Base-by-base conservation (phyloP, 2,888 invertebrate species). In the Camponotus fellah region DNA sequence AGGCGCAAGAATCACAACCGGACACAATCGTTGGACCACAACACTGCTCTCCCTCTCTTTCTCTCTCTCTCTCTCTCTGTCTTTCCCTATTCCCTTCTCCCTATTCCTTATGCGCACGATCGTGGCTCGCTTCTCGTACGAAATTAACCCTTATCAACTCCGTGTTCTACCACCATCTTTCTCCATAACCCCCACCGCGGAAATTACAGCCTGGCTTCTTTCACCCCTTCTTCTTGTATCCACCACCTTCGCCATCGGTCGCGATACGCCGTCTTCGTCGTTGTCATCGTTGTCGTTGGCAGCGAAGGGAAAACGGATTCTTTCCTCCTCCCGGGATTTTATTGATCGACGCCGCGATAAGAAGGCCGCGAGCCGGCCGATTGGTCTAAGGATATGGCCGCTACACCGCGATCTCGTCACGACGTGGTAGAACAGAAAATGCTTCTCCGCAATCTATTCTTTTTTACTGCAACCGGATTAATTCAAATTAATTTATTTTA, bases 101-200 rank as follows among this genome's bases (percentile, higher is more conserved):
- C 84, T 53, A 80, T 62, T 79, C 37, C 82, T 12, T 32, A 66
- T 85, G 84, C 84, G 85, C 84, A 82, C 91, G 91, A 92, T 90
- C 92, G 92, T 85, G 86, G 91, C 90, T 91, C 91, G 92, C 81
- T 92, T 91, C 93, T 94, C 93, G 92, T 94, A 93, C 94, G 94
- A 95, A 95, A 95, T 95, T 95, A 95, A 95, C 95, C 95, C 95
- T 95, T 95, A 95, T 95, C 95, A 95, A 95, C 93, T 86, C 87
- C 85, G 81, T 87, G 88, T 86, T 2, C 88, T 80, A 84, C 85
- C 88, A 69, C 80, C 82, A 85, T 74, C 82, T 56, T 75, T 77
- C 26, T 40, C 49, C 43, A 32, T 49, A 64, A 69, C 21, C 72
- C 49, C 26, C 68, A 49, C 64, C 53, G 56, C 71, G 56, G 53